Evolutionary conservation across 1,140 invertebrate species (phyloP), one percentile per base, ranked within the genome.

Genomic region (Diorhabda elongata): DNA sequence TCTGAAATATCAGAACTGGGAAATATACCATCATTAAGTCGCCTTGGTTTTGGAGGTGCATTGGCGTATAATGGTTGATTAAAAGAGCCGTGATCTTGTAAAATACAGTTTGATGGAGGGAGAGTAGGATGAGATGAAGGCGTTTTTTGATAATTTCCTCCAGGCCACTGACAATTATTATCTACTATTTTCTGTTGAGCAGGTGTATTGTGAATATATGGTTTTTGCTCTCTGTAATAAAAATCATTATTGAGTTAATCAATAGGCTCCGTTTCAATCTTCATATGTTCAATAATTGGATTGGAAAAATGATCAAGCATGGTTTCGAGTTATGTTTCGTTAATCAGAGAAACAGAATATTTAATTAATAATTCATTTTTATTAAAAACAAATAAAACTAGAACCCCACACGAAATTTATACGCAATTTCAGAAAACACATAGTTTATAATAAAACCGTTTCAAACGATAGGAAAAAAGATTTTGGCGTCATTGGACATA

Each of bases 31-130:
- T 92, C 91, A 56, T 87, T 88, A 3, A 88, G 87, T 52, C 93
- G 84, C 79, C 91, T 83, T 2, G 93, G 92, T 80, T 95, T 95
- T 2, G 93, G 93, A 4, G 93, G 92, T 3, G 93, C 92, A 83
- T 95, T 96, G 4, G 91, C 93, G 79, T 96, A 96, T 2, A 94
- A 85, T 0, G 92, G 92, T 73, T 92, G 90, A 42, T 76, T 78
- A 61, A 75, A 79, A 61, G 78, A 75, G 71, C 73, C 79, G 44
- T 75, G 67, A 69, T 79, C 78, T 71, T 74, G 78, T 44, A 75
- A 9, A 71, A 76, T 78, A 67, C 73, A 78, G 66, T 79, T 80
- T 63, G 75, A 78, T 64, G 75, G 73, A 3, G 77, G 77, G 69
- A 79, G 76, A 52, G 73, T 74, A 26, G 1, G 26, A 65, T 80